Evolutionary conservation across 2,888 invertebrate species (phyloP).

Genomic region (Lamellibrachia satsuma): DNA sequence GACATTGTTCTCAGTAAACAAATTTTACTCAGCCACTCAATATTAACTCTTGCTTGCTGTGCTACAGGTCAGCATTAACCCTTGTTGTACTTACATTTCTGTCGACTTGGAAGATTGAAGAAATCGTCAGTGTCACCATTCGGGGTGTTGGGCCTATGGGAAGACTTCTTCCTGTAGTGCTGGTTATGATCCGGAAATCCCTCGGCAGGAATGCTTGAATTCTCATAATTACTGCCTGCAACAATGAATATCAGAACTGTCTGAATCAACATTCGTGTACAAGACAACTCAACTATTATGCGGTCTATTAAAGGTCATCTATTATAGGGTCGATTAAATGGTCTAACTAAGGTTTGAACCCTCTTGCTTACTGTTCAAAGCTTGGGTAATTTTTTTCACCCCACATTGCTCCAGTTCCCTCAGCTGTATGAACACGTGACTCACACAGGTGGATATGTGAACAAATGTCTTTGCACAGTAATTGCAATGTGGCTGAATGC

Average conservation of each 20-base stretch:
- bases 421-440: no score
- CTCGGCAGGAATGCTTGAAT: neutral
- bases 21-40: neutral
- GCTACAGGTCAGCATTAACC: slow-evolving; percentile 4
- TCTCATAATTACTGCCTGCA: neutral
- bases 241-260: neutral
- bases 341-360: no score
- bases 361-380: no score
- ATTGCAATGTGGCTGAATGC: no score
- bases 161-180: neutral
- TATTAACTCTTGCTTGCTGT: neutral
- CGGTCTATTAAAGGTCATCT: no score
- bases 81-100: slow-evolving; percentile 7
- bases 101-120: neutral
- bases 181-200: neutral
- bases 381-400: no score
- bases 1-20: neutral
- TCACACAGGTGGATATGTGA: no score
- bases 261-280: neutral
- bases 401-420: no score
- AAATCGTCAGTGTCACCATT: neutral
- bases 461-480: no score
- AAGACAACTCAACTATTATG: no score
- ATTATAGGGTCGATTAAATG: no score
- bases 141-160: neutral